Base-by-base conservation (phyloP, 2,797 vertebrate species). In the Eleutherodactylus coqui region DNA sequence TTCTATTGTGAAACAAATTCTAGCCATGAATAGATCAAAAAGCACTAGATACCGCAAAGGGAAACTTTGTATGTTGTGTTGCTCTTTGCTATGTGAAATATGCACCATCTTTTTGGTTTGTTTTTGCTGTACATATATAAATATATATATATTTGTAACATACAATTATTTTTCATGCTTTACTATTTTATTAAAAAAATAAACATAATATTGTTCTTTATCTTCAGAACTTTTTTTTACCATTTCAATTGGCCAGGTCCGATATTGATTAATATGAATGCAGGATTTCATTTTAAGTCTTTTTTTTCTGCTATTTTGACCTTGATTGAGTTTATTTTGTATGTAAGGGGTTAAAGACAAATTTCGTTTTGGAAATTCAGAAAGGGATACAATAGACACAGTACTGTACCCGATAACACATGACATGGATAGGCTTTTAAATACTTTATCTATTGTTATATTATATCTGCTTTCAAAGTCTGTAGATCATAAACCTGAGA, bases 101-200 rank as follows among this genome's bases (percentile, higher is more conserved):
- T 93, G 93, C 94, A 94, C 89, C 91, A 92, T 89, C 90, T 67
- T 94, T 91, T 4, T 83, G 90, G 93, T 95, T 67, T 3, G 13
- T 82, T 38, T 82, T 72, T 29, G 14, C 21, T 41, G 32, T 70
- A 51, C 21, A 82, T 58, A 72, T 58, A 55, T 55, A 72, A 38
- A 73, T 72, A 72, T 34, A 62, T 97, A 94, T 94, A 95, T 96
- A 95, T 95, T 96, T 98, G 96, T 96, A 94, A 96, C 90, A 93
- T 92, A 93, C 84, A 86, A 90, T 91, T 93, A 92, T 94, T 94
- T 94, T 94, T 92, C 93, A 92, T 93, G 94, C 90, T 90, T 93
- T 90, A 91, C 93, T 94, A 96, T 97, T 97, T 97, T 97, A 97
- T 97, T 96, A 96, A 95, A 94, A 81, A 72, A 95, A 97, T 97